A percentile compares a stretch with the other conserved stretches of the same genome.
Conservation (phyloP, 2,113 vertebrate species). For the Neoarius graeffei region DNA sequence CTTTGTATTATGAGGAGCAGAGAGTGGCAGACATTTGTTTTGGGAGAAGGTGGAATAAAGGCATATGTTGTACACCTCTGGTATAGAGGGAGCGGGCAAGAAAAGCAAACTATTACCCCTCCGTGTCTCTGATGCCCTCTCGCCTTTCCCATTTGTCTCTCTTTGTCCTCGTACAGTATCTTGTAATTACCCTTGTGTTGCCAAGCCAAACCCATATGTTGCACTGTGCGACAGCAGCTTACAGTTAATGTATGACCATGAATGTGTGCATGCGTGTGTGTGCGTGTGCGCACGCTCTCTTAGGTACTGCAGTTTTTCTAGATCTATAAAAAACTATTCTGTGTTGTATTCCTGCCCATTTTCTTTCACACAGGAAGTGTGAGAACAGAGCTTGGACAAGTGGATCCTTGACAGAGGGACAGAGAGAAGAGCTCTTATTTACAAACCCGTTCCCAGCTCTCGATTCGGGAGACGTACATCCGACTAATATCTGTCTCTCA, state of each 20-base stretch:
- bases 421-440: neutral
- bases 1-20: constrained; percentile 70
- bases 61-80: constrained; percentile 55
- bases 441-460: neutral
- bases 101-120: constrained; percentile 45
- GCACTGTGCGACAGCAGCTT: constrained; percentile 47
- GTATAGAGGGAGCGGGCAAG: constrained; percentile 21
- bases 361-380: neutral
- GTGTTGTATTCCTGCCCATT: neutral
- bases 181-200: constrained; percentile 68
- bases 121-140: constrained; percentile 40
- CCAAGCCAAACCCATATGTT: constrained; percentile 61
- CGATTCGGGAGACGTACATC: no score
- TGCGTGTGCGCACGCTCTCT: neutral
- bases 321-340: constrained; percentile 7
- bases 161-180: constrained; percentile 56
- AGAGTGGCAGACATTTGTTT: constrained; percentile 72
- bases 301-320: constrained; percentile 8
- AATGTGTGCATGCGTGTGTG: constrained; percentile 17
- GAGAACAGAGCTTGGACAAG: neutral
- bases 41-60: constrained; percentile 60
- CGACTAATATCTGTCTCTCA: neutral
- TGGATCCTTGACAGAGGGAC: neutral
- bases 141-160: constrained; percentile 55
- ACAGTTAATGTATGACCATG: constrained; percentile 47